A percentile compares a stretch with the other conserved stretches of the same genome.
These are phyloP conservation scores for Pantala flavescens DNA, from an alignment of 1,140 invertebrate species.

Conservation along the genomic window DNA sequence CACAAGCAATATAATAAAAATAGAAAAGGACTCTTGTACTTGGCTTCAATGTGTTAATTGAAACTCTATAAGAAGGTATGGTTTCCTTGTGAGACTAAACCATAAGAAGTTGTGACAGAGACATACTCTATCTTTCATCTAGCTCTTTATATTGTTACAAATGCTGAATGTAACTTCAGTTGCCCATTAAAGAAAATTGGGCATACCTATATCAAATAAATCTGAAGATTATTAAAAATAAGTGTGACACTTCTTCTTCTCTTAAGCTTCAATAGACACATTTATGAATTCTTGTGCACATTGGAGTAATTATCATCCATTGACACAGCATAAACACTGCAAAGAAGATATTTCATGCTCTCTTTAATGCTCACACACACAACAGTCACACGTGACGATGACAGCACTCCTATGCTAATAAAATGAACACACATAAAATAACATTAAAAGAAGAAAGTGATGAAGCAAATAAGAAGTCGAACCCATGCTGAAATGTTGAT, in stretches of 20 bases:
- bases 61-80: too few species aligned
- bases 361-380: neutral
- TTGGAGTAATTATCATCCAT: neutral
- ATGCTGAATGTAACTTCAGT: too few species aligned
- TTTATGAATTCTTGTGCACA: neutral
- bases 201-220: too few species aligned
- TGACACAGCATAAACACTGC: conserved; percentile 5
- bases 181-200: too few species aligned
- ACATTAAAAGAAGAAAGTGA: neutral
- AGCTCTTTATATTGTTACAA: too few species aligned
- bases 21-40: too few species aligned
- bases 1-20: too few species aligned
- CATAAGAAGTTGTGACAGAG: too few species aligned
- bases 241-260: neutral
- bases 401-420: neutral
- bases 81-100: too few species aligned
- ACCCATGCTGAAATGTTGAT: neutral
- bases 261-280: neutral
- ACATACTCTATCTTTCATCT: too few species aligned
- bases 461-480: neutral
- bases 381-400: conserved; percentile 4
- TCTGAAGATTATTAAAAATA: too few species aligned
- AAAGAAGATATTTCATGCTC: neutral
- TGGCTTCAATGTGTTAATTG: too few species aligned
- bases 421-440: neutral